Evolutionary conservation across 1,140 invertebrate genomes (phyloP), one percentile per base, ranked within the genome.

Genomic region (Drosophila sproati): DNA sequence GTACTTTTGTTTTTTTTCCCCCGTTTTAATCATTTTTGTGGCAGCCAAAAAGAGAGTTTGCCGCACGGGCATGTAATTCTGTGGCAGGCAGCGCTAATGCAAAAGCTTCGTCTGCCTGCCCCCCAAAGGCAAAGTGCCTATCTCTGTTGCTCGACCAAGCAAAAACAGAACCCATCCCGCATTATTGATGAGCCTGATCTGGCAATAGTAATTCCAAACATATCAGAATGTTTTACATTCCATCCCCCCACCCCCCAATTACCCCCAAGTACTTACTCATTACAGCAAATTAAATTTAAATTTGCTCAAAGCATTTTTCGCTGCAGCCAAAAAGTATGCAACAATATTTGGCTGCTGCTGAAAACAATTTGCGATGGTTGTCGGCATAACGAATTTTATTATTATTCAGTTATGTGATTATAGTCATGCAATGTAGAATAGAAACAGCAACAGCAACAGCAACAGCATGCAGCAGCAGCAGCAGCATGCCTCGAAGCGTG

Each of bases 281-380:
- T 20, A 12, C 8, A 4, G 52, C 12, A 20, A 8, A 37, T 35
- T n/a, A 7, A 31, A 39, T 35, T 37, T 2, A 55, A 2, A 37
- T 48, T 43, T 31, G 4, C 37, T 28, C 47, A 31, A 32, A 51
- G 32, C 35, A 52, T 4, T 57, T 35, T 35, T 20, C 2, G 29
- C 32, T 50, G 60, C 78, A 66, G 78, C 78, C 67, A 6, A 72
- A 80, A 73, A 79, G 75, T 77, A 67, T 80, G 73, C 78, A 61
- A 32, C 35, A 41, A 12, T 73, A 48, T 54, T 4, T 32, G 28
- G 47, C 34, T 28, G 29, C 20, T 41, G 12, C 52, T 45, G 6
- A 54, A 55, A 48, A 54, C 63, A 35, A 48, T 51, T 60, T 41
- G 20, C 31, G 39, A 72, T 60, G 66, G 61, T 51, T 74, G 59